These are phyloP conservation scores for Ormia ochracea DNA, from an alignment of 2,888 invertebrate species.

Conservation along the genomic window DNA sequence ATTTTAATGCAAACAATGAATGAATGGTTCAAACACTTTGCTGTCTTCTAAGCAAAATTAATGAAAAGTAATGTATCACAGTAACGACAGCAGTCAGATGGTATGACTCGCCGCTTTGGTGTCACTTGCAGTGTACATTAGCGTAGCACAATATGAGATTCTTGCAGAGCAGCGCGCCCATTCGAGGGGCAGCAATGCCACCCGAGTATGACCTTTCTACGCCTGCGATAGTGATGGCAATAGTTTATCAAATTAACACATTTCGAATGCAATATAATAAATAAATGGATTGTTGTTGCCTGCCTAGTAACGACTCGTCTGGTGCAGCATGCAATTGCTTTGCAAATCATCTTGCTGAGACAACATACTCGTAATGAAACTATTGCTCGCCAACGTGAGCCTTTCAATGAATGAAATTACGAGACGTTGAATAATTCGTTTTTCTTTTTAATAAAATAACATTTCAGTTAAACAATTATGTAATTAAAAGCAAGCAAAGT, in stretches of 20 bases:
- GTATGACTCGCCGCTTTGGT: not conserved
- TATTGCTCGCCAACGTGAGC: not conserved
- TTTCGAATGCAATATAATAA: slow-evolving; percentile 5
- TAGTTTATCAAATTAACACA: slow-evolving; percentile 26
- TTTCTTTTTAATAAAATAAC: not conserved
- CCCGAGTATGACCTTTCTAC: not conserved
- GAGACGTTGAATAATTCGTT: not conserved
- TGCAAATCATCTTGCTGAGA: slow-evolving; percentile 5
- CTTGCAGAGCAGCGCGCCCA: not conserved
- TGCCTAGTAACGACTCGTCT: not conserved
- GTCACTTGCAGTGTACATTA: not conserved
- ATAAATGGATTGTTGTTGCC: slow-evolving; percentile 4
- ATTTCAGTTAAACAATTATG: not conserved
- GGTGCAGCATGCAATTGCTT: slow-evolving; percentile 7
- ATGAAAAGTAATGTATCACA: slow-evolving; percentile 33
- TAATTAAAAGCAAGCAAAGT: not conserved
- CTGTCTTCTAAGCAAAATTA: slow-evolving; percentile 18
- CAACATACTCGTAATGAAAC: slow-evolving; percentile 9
- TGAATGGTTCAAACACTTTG: slow-evolving; percentile 10
- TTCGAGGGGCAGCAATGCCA: not conserved
- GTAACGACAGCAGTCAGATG: not conserved
- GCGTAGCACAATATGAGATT: not conserved
- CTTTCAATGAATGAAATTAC: not conserved
- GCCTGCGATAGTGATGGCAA: not conserved
- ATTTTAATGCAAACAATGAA: slow-evolving; percentile 4